Evolutionary conservation across 2,888 invertebrate species (phyloP), one percentile per base, ranked within the genome.

Genomic region (Sipha maydis): DNA sequence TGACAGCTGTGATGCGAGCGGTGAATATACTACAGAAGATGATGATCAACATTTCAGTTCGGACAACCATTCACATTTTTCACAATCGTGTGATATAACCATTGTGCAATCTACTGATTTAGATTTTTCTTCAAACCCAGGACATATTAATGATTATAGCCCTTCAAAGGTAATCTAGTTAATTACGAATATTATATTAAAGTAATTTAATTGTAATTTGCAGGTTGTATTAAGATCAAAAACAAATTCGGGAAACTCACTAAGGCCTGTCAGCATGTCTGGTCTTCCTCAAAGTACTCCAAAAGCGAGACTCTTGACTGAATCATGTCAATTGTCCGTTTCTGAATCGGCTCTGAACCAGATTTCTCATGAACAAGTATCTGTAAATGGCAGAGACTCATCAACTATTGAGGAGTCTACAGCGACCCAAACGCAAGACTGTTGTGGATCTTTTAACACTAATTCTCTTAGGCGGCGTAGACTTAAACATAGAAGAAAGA

Each of bases 1-100:
- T 48, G 95, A 96, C 91, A 96, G 95, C 92, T 97, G 97, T 92
- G 97, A 97, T 91, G 97, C 97, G 0, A 97, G 97, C 89, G 96
- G 97, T 25, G 97, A 97, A 92, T 97, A 96, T 90, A 97, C 97
- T 76, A 95, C 95, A 14, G 93, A 93, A 83, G 95, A 95, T 91
- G 93, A 94, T 83, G 95, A 95, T 90, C 91, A 90, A 82, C 80
- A 88, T 82, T 75, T 88, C 11, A 88, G 38, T 67, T 88, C 82
- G 0, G 88, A 88, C 41, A 82, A 88, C 48, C 61, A 82, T 75
- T 88, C 88, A 17, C 61, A 88, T 82, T 88, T 82, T 67, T 88
- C 88, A 28, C 75, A 82, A n/a, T 88, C 88, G 4, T 88, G 88
- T 67, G 88, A 88, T 76, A 88, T 76, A 67, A 88, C 88, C 31